Base-by-base conservation (phyloP, 2,888 invertebrate genomes). In the Myopa testacea region DNA sequence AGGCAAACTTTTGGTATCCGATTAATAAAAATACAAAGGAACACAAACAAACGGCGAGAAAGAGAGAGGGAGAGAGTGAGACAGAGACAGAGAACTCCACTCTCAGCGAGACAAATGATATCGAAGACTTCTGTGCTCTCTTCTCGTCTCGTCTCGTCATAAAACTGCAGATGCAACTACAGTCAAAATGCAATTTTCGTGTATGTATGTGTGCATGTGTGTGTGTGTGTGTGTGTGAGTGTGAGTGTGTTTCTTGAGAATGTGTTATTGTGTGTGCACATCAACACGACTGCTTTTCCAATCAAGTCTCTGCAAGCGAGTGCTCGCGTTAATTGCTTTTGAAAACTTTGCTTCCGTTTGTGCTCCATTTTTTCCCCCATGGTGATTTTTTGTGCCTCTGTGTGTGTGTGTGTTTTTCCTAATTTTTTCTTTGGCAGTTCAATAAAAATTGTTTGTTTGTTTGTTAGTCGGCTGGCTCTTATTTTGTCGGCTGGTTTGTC, bases 251-350 rank as follows among this genome's bases (percentile, higher is more conserved):
- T 16, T 16, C 34, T 16, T 26, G 7, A 10, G 8, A 60, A 60
- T 26, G 26, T 26, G 19, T n/a, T n/a, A n/a, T n/a, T 60, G 26
- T 60, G 19, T 26, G 60, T 58, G 1, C 16, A 58, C 58, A 16
- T 58, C n/a, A 58, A 58, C 16, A 14, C 16, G 58, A n/a, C 58
- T 62, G 45, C 69, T 69, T 52, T 52, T 3, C 50, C 69, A 69
- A 50, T 69, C 50, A 69, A 69, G 50, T 45, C 52, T 12, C 16
- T 40, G 26, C 50, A 19, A 69, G 5, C 73, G 62, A 45, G 38
- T 38, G 26, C 14, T n/a, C 60, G 73, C 73, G 62, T 62, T 73
- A 73, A 73, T 60, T 73, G 73, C 62, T 60, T 62, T 45, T 26
- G 63, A 63, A 73, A 73, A 45, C 37, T 62, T 45, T 73, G 45